Base-by-base conservation (phyloP, 2,113 vertebrate genomes). In the Orthonyx spaldingii region DNA sequence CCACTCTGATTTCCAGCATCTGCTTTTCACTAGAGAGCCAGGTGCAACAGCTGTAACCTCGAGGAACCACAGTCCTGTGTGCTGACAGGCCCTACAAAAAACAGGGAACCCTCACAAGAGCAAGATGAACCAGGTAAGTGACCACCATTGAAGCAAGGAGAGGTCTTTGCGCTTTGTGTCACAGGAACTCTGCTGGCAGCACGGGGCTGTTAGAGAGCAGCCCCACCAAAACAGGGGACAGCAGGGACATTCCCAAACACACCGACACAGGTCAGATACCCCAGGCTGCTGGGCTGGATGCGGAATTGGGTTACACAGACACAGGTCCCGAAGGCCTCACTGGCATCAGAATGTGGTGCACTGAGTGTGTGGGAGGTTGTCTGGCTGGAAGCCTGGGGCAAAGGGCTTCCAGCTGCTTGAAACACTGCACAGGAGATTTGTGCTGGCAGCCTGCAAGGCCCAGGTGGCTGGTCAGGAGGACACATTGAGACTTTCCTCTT, bases 331-430 rank as follows among this genome's bases (percentile, higher is more conserved):
- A 44, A 30, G 32, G 28, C 39, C 32, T 47, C 3, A 3, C 41
- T 5, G 17, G 41, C 11, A 2, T 0, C 1, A 3, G 41, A 37
- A 27, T 9, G 2, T 3, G 22, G 0, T 0, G 11, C 33, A 49
- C 19, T 14, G 35, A 49, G 26, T 0, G 0, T 26, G 41, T 4
- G 0, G 22, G 33, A 66, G 46, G 33, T 1, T 8, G 7, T 9
- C 42, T 13, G 39, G 28, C 44, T 44, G 52, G 19, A 30, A 87
- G 39, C 30, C 12, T 2, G 18, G 28, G 18, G 16, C 64, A 39
- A 47, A 53, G 32, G 23, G 33, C 37, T 37, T 23, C 9, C 39
- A 24, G 30, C 2, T 57, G 33, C 69, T 22, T 5, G 24, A 26
- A 64, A 59, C 4, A 19, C 49, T 24, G 37, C 42, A 26, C 0